Evolutionary conservation across 1,140 invertebrate species (phyloP), one percentile per base, ranked within the genome.

Genomic region (Euglossa dilemma): DNA sequence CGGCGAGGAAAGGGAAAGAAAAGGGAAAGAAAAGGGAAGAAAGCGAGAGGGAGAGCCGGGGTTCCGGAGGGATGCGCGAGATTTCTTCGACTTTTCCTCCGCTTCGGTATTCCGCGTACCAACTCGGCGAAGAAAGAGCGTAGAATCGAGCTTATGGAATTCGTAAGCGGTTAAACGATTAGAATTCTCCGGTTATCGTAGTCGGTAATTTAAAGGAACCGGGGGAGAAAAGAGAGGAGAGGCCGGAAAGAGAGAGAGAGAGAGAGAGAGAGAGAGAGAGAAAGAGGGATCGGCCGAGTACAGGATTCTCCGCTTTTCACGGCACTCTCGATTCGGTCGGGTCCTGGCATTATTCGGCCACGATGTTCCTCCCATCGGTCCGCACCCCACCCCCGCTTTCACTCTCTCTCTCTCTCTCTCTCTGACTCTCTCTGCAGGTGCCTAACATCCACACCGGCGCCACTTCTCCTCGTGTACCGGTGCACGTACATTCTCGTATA

Each of bases 291-390:
- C 23, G 11, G 6, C 7, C 8, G 20, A 73, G 36, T 73, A 73
- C 71, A 74, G 54, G 75, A 72, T 50, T 77, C 73, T 59, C 25
- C 18, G 79, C 50, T 77, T 78, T 64, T 66, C 66, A 66, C 64
- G 52, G 67, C 56, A 36, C 69, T 83, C 79, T 78, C 74, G 86
- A 66, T 47, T 76, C 63, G 45, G 47, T 82, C 72, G 79, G 28
- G 47, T 12, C 63, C 67, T 47, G 56, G 64, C 47, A 56, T 78
- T 84, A 78, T 83, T 85, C 83, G 75, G 43, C 61, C 74, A 80
- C 79, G 86, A 82, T 83, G 80, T 85, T 72, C 67, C 76, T 77
- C 78, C 72, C 63, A 43, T 50, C 59, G 54, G 59, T 45, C 72
- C 23, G 14, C 67, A 23, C 47, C 45, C 56, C 67, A 54, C n/a